phyloP scores from a whole-genome alignment of 2,113 vertebrate species.

The Cettia cetti region DNA sequence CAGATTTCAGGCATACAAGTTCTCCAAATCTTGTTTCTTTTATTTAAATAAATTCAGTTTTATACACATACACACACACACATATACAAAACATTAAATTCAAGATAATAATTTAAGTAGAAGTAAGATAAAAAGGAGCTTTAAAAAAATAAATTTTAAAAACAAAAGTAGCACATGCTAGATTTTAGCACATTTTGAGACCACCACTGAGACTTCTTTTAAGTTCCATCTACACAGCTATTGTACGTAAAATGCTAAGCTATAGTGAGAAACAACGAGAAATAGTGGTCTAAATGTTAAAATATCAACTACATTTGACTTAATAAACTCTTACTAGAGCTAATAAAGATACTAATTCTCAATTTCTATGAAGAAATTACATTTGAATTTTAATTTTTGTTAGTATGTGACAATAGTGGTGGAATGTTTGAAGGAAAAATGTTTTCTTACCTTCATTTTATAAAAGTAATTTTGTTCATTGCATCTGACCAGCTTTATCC shows the following conservation, averaged over 20 bases:
- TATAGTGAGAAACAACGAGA: neutral
- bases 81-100: neutral
- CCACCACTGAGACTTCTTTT: neutral
- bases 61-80: neutral
- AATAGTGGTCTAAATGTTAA: neutral
- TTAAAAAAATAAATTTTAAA: neutral
- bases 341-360: constrained; percentile 9
- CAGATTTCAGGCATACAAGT: neutral
- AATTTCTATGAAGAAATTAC: constrained; percentile 3
- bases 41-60: neutral
- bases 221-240: neutral
- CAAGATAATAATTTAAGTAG: neutral
- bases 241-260: neutral
- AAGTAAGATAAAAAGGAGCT: neutral
- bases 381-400: neutral
- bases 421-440: neutral
- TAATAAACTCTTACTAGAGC: neutral
- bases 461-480: neutral
- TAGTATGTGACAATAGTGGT: neutral
- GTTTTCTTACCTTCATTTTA: neutral
- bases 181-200: neutral
- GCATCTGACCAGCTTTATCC: neutral
- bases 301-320: neutral
- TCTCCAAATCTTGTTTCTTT: neutral
- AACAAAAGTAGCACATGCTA: neutral